Evolutionary conservation across 1,140 invertebrate genomes (phyloP).

Genomic region (Metopolophium dirhodum): DNA sequence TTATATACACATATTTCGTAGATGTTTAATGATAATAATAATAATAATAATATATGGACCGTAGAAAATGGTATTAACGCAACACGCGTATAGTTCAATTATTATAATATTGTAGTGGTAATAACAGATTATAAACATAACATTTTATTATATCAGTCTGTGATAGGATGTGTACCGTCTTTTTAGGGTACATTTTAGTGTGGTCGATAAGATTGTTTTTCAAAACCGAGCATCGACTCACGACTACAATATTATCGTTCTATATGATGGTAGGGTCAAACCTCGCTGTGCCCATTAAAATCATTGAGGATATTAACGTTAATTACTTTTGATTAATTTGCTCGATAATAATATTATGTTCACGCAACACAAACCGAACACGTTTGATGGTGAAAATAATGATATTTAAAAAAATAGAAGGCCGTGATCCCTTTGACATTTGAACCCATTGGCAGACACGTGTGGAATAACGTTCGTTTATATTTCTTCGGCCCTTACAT

Average conservation of each 20-base stretch:
- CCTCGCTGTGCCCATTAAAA: background rate
- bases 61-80: background rate
- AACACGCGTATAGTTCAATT: background rate
- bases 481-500: background rate
- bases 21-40: background rate
- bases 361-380: background rate
- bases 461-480: background rate
- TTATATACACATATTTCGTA: background rate
- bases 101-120: background rate
- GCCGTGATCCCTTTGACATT: background rate
- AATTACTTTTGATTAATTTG: background rate
- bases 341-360: background rate
- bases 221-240: background rate
- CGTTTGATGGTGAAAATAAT: background rate
- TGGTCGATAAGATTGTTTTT: background rate
- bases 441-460: background rate
- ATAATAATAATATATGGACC: background rate
- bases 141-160: background rate
- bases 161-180: background rate
- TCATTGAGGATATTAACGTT: background rate
- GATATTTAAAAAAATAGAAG: background rate
- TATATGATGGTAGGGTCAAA: background rate
- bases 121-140: background rate
- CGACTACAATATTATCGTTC: background rate
- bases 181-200: background rate